Evolutionary conservation across 2,888 invertebrate species (phyloP), one percentile per base, ranked within the genome.

Genomic region (Orthonychiurus folsomi): DNA sequence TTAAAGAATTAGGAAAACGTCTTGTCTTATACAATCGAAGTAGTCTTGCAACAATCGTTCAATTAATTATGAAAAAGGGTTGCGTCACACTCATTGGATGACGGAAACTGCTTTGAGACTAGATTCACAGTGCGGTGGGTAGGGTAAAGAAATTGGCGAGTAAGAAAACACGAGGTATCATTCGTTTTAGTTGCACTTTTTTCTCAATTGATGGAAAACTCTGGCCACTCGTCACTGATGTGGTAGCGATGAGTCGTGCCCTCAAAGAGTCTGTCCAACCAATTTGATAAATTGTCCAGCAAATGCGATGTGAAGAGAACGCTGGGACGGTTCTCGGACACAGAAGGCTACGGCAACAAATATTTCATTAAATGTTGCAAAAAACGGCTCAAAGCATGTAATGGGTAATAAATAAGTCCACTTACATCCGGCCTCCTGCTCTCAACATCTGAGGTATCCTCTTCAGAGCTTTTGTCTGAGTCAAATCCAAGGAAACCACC

Each of bases 221-320:
- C 92, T n/a, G 97, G 97, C 97, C 97, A 99, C 79, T 93, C 93
- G 79, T 50, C 28, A 23, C 93, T 93, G 73, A 99, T 86, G 78
- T 92, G 89, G 80, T 95, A 96, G 73, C 95, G 87, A 77, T 92
- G 89, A 3, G 96, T 93, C 68, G 89, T 87, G 68, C 97, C 97
- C 78, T 97, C 97, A 77, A 97, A 95, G 69, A 99, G 80, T 25
- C 94, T 85, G 78, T 99, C 97, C 75, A 99, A 80, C 97, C 97
- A 99, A 79, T 92, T 92, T 61, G 92, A 87, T 61, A 99, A 82
- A 0, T 93, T 94, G 75, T 94, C 93, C 60, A 96, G 79, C 50
- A 95, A 82, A 74, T 89, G 87, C 73, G 88, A 88, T 78, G 86
- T 82, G 70, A 81, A 81, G 60, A 84, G 76, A 71, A 84, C 76